Base-by-base conservation (phyloP, 2,888 invertebrate genomes). In the Scelioninae gen. 1 region DNA sequence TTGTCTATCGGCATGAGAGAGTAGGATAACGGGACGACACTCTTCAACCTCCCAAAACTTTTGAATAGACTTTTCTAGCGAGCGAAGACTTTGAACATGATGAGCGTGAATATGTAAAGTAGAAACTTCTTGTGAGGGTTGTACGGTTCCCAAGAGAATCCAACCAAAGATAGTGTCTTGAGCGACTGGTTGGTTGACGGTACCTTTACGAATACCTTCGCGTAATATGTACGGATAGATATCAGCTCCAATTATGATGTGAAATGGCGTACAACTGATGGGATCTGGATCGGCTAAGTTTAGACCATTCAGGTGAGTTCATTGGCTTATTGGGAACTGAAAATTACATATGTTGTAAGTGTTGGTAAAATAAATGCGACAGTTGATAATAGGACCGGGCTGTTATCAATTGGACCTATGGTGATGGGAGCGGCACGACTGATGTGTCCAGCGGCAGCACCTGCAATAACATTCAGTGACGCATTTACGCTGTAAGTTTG, bases 281-380 rank as follows among this genome's bases (percentile, higher is more conserved):
- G 55, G 55, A 45, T 56, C 31, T 7, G 53, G 55, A 56, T 68
- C 68, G n/a, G 68, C 68, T 6, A 68, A 15, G 31, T 29, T 43
- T 6, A 62, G 62, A 9, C 47, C 62, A 29, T 62, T 45, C 45
- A 62, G 31, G 32, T 62, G 62, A 2, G 29, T 0, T 31, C 43
- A 62, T 3, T 43, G 5, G 13, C 10, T 11, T 13, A 16, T 11
- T 5, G 29, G 45, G 8, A 43, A 7, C 6, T 16, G n/a, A 32
- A 45, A 56, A 31, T 56, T 5, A 56, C 68, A 45, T 68, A 68
- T 13, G 56, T 43, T 2, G 68, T 68, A 9, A 68, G 45, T 2
- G 8, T n/a, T n/a, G n/a, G 29, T 15, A 32, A 45, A 5, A 58
- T 8, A 8, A 58, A 11, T 6, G 56, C 56, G 4, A 13, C 34